Evolutionary conservation across 2,113 vertebrate species (phyloP).

Genomic region (Petrocephalus zakoni): DNA sequence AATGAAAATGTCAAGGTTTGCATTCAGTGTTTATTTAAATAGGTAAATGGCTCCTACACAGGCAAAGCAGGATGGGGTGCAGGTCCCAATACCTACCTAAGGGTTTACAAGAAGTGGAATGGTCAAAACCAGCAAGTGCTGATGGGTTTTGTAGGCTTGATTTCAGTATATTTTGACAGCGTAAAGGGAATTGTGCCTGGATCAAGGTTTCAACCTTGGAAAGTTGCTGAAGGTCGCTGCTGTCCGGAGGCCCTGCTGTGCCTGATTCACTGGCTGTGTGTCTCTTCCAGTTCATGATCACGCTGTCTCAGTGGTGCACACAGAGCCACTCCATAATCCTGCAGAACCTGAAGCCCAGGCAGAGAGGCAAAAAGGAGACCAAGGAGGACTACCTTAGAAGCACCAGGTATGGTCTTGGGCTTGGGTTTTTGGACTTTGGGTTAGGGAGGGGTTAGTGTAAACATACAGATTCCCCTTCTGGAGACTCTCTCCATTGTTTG

Average conservation of each 20-base stretch:
- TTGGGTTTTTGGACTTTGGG: too few species aligned
- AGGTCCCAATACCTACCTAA: background rate
- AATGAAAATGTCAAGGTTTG: background rate
- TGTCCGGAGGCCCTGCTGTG: background rate
- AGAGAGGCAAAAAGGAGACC: conserved; percentile 72
- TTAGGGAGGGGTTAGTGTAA: background rate
- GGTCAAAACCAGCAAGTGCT: background rate
- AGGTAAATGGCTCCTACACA: background rate
- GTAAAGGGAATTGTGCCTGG: background rate
- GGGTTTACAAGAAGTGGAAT: too few species aligned
- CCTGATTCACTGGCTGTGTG: background rate
- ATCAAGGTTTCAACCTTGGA: background rate
- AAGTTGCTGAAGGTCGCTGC: background rate
- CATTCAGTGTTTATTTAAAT: background rate
- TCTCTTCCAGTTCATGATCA: conserved; percentile 72
- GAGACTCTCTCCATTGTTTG: background rate
- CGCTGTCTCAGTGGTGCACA: conserved; percentile 87
- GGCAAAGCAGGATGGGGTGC: background rate
- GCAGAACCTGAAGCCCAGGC: conserved; percentile 79
- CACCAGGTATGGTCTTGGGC: conserved; percentile 65
- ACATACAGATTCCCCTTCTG: background rate
- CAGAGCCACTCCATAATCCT: conserved; percentile 82
- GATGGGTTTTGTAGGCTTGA: background rate
- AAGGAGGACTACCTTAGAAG: conserved; percentile 80
- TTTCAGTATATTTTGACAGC: background rate